Evolutionary conservation across 2,888 invertebrate species (phyloP).

Genomic region (Drosophila neonasuta): DNA sequence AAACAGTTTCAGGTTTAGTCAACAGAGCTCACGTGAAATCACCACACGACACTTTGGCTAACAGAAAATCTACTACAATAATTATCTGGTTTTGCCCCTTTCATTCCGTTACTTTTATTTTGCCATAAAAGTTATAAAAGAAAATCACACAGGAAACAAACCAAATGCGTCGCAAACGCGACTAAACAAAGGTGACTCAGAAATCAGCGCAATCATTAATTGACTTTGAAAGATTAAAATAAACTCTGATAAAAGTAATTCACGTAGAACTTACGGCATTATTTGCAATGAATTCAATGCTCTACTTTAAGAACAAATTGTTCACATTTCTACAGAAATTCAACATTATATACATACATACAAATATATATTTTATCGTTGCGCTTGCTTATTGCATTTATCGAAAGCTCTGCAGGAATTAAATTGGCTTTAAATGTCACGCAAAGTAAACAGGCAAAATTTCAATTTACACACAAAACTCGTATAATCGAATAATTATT

Average conservation of each 20-base stretch:
- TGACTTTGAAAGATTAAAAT: background rate
- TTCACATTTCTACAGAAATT: background rate
- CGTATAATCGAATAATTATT: conserved; percentile 25
- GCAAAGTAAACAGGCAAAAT: conserved; percentile 16
- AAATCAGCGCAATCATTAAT: background rate
- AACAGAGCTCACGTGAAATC: conserved; percentile 17
- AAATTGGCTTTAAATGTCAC: conserved; percentile 28
- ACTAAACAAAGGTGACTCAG: conserved; percentile 18
- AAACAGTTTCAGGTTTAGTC: conserved; percentile 27
- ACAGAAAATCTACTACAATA: conserved; percentile 27
- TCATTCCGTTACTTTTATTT: conserved; percentile 4
- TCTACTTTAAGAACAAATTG: background rate
- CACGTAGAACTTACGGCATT: no score
- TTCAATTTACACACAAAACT: conserved; percentile 12
- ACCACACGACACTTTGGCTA: conserved; percentile 15
- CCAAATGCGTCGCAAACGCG: conserved; percentile 40
- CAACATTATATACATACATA: no score
- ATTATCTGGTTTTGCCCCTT: conserved; percentile 28
- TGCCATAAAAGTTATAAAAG: conserved; percentile 10
- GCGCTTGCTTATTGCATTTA: background rate
- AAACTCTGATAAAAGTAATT: background rate
- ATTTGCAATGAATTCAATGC: background rate
- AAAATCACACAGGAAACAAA: conserved; percentile 26
- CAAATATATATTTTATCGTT: background rate
- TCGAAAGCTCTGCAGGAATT: conserved; percentile 14